Percentiles rank a stretch among this genome's conserved stretches.
Evolutionary conservation across 1,140 invertebrate species (phyloP).

Genomic region (Drosophila gunungcola): DNA sequence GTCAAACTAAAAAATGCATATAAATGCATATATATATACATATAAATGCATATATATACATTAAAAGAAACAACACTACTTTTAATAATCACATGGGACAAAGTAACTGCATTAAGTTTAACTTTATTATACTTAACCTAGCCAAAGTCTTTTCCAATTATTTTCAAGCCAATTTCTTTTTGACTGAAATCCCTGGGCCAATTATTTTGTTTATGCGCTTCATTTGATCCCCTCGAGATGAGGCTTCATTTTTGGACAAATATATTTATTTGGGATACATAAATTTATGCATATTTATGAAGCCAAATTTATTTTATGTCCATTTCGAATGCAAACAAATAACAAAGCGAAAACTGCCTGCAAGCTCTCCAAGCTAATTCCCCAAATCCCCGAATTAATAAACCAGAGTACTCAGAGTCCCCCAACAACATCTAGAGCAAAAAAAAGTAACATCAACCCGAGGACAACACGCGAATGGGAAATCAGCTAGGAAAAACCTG

Average conservation of each 20-base stretch:
- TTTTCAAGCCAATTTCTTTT: constrained; percentile 11
- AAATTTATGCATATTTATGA: constrained; percentile 82
- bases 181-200: constrained; percentile 53
- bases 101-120: constrained; percentile 6
- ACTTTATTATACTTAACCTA: constrained; percentile 1
- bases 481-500: constrained; percentile 51
- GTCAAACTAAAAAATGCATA: background rate
- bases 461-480: constrained; percentile 58
- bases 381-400: constrained; percentile 82
- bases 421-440: constrained; percentile 25
- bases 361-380: constrained; percentile 71
- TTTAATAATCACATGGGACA: too few species aligned
- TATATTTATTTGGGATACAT: constrained; percentile 59
- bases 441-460: constrained; percentile 6
- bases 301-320: constrained; percentile 67
- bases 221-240: constrained; percentile 63
- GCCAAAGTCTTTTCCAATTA: background rate
- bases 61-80: too few species aligned
- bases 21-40: too few species aligned
- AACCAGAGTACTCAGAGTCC: constrained; percentile 65
- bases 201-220: constrained; percentile 68
- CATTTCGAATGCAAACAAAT: constrained; percentile 81
- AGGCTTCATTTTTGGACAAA: constrained; percentile 59
- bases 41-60: too few species aligned
- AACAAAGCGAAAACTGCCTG: constrained; percentile 42